A percentile compares a stretch with the other conserved stretches of the same genome.
Evolutionary conservation across 2,888 invertebrate genomes (phyloP).

Genomic region (Noctua janthina): DNA sequence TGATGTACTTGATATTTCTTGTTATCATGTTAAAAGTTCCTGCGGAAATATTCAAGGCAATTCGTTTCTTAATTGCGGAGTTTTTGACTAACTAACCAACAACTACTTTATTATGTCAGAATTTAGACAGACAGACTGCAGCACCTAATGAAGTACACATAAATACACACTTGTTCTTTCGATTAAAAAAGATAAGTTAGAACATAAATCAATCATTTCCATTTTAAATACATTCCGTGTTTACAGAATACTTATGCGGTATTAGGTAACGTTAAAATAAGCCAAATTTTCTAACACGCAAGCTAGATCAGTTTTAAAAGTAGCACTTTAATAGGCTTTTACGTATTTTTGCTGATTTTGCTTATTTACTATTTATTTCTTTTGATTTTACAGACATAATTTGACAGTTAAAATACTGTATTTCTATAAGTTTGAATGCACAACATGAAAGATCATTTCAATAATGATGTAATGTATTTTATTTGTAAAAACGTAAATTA

Average conservation of each 20-base stretch:
- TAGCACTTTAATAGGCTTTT: not conserved
- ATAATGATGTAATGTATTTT: not conserved
- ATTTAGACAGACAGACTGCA: not conserved
- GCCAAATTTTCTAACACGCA: not conserved
- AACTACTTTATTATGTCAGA: not conserved
- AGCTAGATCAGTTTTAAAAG: not conserved
- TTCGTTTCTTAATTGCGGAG: conserved; percentile 15
- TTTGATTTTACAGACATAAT: not conserved
- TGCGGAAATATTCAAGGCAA: conserved; percentile 29
- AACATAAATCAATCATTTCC: not conserved
- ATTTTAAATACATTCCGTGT: not conserved
- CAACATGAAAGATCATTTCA: not conserved
- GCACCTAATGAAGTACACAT: not conserved
- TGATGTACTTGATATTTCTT: not conserved
- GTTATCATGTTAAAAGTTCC: conserved; percentile 9
- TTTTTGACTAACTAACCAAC: not conserved
- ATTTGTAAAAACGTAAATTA: not conserved
- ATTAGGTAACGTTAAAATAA: not conserved
- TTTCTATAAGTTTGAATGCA: not conserved
- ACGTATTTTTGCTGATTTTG: not conserved
- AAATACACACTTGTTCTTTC: not conserved
- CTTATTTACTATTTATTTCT: not conserved
- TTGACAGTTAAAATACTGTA: not conserved
- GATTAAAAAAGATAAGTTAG: not conserved
- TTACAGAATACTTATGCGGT: not conserved